These are phyloP conservation scores for Pyxicephalus adspersus DNA, from an alignment of 2,113 vertebrate species.

Conservation along the genomic window DNA sequence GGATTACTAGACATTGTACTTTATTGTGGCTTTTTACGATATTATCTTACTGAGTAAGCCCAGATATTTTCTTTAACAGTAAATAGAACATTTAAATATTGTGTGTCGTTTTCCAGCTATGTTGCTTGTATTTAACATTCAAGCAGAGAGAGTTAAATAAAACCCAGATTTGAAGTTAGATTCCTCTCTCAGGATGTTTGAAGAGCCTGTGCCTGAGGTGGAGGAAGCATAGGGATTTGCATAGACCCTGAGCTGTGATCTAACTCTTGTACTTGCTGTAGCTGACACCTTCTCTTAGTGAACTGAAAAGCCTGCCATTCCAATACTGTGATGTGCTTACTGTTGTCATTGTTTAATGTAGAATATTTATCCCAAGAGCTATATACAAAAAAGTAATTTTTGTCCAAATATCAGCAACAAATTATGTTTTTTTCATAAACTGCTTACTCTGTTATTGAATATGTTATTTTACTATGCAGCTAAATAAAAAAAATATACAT, in stretches of 20 bases:
- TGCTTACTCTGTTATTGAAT: no score
- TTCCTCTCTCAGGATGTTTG: slow-evolving; percentile 18
- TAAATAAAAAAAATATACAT: no score
- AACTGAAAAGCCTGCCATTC: slow-evolving; percentile 13
- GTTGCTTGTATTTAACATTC: background rate
- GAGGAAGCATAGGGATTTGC: slow-evolving; percentile 50
- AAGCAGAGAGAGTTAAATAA: slow-evolving; percentile 25
- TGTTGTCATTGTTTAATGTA: slow-evolving; percentile 13
- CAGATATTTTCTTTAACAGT: background rate
- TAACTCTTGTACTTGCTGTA: slow-evolving; percentile 40
- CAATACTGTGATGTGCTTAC: slow-evolving; percentile 37
- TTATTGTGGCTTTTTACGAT: no score
- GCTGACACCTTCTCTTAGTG: slow-evolving; percentile 34
- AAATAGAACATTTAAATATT: background rate
- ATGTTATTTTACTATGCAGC: no score
- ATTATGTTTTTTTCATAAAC: no score
- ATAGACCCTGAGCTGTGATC: slow-evolving; percentile 40
- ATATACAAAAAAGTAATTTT: background rate
- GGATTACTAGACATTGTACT: no score
- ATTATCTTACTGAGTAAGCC: no score
- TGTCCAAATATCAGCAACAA: no score
- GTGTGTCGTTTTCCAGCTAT: background rate
- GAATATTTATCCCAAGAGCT: background rate
- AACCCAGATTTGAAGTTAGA: slow-evolving; percentile 7
- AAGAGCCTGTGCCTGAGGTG: slow-evolving; percentile 47